Evolutionary conservation across 2,113 vertebrate species (phyloP).

Genomic region (Vulpes lagopus): DNA sequence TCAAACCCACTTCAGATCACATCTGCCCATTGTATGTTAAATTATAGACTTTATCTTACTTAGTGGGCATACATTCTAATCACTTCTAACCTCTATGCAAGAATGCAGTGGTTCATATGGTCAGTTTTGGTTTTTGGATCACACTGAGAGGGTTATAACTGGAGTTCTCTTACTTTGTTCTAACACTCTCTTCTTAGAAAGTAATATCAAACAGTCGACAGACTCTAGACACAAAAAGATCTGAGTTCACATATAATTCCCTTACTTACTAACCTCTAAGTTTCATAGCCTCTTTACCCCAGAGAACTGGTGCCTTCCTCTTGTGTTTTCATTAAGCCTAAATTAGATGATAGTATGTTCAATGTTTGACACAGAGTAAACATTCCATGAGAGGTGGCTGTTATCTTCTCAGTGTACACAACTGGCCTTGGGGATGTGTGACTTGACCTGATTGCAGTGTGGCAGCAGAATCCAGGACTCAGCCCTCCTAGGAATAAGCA

Average conservation of each 20-base stretch:
- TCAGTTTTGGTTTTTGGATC: background rate
- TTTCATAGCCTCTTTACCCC: background rate
- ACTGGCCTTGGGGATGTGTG: background rate
- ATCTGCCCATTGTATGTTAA: background rate
- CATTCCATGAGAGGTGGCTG: background rate
- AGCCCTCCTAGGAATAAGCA: background rate
- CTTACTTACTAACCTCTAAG: background rate
- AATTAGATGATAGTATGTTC: background rate
- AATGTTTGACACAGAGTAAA: background rate
- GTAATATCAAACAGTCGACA: background rate
- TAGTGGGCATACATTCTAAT: background rate
- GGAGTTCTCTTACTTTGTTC: background rate
- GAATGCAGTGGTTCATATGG: background rate
- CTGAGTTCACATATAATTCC: background rate
- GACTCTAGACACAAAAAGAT: background rate
- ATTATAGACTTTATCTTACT: constrained; percentile 9
- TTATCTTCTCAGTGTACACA: background rate
- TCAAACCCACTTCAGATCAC: background rate
- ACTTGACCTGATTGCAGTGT: background rate
- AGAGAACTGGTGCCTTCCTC: background rate
- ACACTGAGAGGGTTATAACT: background rate
- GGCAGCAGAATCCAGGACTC: background rate
- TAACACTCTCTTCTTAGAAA: background rate
- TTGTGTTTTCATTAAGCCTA: background rate
- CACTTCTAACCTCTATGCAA: background rate